These are phyloP conservation scores for Spatula versicolor DNA, from an alignment of 2,797 vertebrate species.

Conservation along the genomic window DNA sequence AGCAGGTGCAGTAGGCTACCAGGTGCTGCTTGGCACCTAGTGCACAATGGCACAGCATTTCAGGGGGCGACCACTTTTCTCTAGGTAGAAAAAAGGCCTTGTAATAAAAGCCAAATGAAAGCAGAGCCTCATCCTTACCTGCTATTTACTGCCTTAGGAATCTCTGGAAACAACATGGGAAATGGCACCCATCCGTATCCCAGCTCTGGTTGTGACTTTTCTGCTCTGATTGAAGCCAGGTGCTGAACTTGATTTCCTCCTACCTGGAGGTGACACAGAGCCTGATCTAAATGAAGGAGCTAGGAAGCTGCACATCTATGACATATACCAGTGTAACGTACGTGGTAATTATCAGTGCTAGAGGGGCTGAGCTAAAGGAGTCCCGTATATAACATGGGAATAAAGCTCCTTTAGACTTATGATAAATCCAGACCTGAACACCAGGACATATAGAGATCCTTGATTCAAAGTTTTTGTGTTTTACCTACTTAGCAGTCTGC, in stretches of 20 bases:
- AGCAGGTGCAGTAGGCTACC: neutral
- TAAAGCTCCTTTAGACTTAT: neutral
- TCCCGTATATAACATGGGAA: neutral
- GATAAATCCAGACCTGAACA: neutral
- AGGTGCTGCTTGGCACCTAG: neutral
- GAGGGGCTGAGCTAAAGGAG: neutral
- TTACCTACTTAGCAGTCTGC: neutral
- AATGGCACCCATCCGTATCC: accelerated
- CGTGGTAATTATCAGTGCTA: neutral
- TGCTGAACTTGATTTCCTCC: neutral
- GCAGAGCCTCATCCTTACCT: neutral
- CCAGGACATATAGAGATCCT: neutral
- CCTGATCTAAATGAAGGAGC: neutral
- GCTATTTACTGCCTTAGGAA: neutral
- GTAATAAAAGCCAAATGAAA: neutral
- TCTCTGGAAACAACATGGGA: neutral
- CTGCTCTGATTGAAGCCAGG: neutral
- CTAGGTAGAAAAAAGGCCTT: neutral
- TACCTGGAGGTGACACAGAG: neutral
- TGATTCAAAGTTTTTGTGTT: neutral
- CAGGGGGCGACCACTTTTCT: neutral
- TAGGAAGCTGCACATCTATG: neutral
- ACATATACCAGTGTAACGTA: neutral
- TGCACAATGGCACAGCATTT: neutral
- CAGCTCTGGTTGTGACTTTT: neutral